These are phyloP conservation scores for Drosophila fuyamai DNA, from an alignment of 1,140 invertebrate species.

Conservation along the genomic window DNA sequence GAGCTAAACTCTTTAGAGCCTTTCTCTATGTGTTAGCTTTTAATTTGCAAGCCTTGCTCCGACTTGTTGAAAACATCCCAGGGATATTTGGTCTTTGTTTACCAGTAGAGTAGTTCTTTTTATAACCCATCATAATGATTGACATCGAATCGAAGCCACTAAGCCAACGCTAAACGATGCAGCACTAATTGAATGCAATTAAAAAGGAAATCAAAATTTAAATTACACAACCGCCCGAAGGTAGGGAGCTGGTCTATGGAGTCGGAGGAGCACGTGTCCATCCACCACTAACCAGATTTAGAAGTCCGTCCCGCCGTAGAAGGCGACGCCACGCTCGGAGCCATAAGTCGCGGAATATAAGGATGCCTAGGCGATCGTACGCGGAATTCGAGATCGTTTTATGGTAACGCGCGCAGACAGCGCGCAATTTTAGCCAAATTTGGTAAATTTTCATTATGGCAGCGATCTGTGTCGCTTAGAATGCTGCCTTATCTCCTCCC, in stretches of 20 bases:
- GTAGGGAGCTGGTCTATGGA: background rate
- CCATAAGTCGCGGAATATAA: conserved; percentile 24
- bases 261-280: conserved; percentile 37
- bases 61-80: background rate
- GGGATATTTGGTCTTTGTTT: background rate
- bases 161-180: background rate
- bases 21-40: background rate
- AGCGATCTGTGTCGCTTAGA: conserved; percentile 12
- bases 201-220: conserved; percentile 40
- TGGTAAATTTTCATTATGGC: conserved; percentile 56
- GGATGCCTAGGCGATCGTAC: conserved; percentile 39
- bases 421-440: conserved; percentile 44
- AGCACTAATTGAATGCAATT: conserved; percentile 40
- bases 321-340: conserved; percentile 35
- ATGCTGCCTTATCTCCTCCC: conserved; percentile 4
- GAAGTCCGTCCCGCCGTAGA: conserved; percentile 29
- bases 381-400: conserved; percentile 41
- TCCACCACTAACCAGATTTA: conserved; percentile 36
- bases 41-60: background rate
- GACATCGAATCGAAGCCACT: conserved; percentile 2
- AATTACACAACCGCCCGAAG: conserved; percentile 25
- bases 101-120: background rate
- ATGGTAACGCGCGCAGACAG: conserved; percentile 34
- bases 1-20: too few relatives aligned
- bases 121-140: conserved; percentile 26